phyloP scores from a whole-genome alignment of 2,113 vertebrate species.

The Limanda limanda region DNA sequence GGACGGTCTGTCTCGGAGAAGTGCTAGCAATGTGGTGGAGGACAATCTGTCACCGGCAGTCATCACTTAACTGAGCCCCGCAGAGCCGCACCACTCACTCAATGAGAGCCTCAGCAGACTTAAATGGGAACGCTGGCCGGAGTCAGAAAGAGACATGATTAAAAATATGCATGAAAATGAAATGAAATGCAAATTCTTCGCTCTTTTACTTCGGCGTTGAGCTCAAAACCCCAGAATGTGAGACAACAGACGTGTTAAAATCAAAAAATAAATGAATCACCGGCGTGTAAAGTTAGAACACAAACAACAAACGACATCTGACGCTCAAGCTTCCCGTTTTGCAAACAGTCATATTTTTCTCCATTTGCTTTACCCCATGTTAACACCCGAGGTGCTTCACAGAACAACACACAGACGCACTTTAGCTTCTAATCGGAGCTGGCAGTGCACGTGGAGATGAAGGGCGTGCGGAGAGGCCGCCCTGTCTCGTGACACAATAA shows the following conservation, averaged over 20 bases:
- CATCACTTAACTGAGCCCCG: slow-evolving; percentile 74
- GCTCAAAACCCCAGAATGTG: not conserved
- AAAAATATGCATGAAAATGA: slow-evolving; percentile 71
- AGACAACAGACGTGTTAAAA: not conserved
- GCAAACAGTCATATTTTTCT: not conserved
- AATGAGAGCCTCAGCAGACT: slow-evolving; percentile 63
- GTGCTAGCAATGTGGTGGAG: slow-evolving; percentile 65
- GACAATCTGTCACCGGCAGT: slow-evolving; percentile 77
- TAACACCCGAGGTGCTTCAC: slow-evolving; percentile 1
- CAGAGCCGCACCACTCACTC: slow-evolving; percentile 71
- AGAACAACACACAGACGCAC: slow-evolving; percentile 40
- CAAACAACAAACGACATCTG: not conserved
- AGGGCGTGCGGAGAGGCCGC: slow-evolving; percentile 59
- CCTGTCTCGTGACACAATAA: slow-evolving; percentile 72
- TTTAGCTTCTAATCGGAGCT: slow-evolving; percentile 47
- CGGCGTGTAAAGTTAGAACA: not conserved
- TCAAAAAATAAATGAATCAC: not conserved
- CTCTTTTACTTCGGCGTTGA: slow-evolving; percentile 37
- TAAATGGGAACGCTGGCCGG: slow-evolving; percentile 65
- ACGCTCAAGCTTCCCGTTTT: not conserved
- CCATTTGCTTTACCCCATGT: slow-evolving; percentile 18
- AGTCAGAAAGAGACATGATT: slow-evolving; percentile 66
- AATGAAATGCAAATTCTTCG: slow-evolving; percentile 74
- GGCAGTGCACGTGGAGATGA: slow-evolving; percentile 59
- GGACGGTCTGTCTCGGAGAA: slow-evolving; percentile 69